Evolutionary conservation across 2,113 vertebrate genomes (phyloP).

Genomic region (Ovis aries): DNA sequence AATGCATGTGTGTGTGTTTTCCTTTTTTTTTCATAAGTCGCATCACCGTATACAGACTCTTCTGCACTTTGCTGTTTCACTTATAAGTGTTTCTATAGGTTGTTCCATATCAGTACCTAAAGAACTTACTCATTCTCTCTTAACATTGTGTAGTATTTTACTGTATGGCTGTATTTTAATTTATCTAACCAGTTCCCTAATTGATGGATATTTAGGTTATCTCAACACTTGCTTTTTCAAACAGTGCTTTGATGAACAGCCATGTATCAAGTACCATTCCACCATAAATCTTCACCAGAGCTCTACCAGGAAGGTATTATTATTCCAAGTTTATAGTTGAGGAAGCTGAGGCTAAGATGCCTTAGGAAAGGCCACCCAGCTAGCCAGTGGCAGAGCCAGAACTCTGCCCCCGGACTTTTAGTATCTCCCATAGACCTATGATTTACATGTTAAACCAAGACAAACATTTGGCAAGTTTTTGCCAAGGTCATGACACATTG

Average conservation of each 20-base stretch:
- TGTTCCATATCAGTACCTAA: background rate
- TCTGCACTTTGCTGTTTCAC: background rate
- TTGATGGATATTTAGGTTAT: background rate
- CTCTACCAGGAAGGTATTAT: background rate
- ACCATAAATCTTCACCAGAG: background rate
- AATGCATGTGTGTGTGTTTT: background rate
- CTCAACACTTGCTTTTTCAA: background rate
- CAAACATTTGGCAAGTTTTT: background rate
- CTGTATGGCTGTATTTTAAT: background rate
- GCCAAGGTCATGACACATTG: background rate
- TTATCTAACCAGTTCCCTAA: background rate
- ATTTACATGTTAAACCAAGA: background rate
- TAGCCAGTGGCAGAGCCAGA: background rate
- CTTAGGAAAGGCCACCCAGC: background rate
- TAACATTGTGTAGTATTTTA: background rate
- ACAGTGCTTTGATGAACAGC: background rate
- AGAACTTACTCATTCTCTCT: background rate
- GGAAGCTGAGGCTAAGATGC: background rate
- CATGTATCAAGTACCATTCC: background rate
- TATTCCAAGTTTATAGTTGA: background rate
- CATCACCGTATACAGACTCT: background rate
- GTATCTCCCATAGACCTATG: background rate
- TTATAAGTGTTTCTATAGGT: background rate
- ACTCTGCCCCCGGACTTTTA: background rate
- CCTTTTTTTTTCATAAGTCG: background rate